Evolutionary conservation across 2,888 invertebrate genomes (phyloP).

Genomic region (Himalopsyche kuldschensis): DNA sequence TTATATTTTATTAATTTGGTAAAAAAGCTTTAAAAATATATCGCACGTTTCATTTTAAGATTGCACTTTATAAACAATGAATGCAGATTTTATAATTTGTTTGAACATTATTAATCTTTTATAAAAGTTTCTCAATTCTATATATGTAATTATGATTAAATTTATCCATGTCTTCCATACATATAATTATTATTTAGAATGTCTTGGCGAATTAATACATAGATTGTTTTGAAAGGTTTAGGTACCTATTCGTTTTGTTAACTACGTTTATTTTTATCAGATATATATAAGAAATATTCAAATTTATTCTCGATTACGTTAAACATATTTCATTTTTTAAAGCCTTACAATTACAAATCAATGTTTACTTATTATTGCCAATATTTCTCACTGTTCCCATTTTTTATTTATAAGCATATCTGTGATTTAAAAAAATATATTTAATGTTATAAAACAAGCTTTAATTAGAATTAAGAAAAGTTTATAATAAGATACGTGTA

Average conservation of each 20-base stretch:
- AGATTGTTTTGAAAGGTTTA: too few relatives aligned
- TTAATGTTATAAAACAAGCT: background rate
- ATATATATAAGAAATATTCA: too few relatives aligned
- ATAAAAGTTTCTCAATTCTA: background rate
- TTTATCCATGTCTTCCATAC: background rate
- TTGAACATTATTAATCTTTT: background rate
- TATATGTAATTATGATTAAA: background rate
- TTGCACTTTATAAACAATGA: background rate
- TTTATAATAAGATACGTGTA: background rate
- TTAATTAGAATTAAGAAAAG: background rate
- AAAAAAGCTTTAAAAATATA: background rate
- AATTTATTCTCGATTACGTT: too few relatives aligned
- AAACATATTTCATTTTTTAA: too few relatives aligned
- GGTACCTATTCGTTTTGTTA: too few relatives aligned
- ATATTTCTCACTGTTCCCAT: too few relatives aligned
- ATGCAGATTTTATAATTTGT: background rate
- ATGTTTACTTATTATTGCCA: too few relatives aligned
- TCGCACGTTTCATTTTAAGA: conserved; percentile 1
- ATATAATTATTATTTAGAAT: background rate
- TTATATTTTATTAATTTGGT: background rate
- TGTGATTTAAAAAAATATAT: background rate
- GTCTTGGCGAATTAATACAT: background rate
- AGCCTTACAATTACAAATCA: too few relatives aligned
- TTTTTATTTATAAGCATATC: background rate
- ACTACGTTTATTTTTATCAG: too few relatives aligned